Conservation (phyloP, 2,888 invertebrate genomes). For the Rotaria sp. region DNA sequence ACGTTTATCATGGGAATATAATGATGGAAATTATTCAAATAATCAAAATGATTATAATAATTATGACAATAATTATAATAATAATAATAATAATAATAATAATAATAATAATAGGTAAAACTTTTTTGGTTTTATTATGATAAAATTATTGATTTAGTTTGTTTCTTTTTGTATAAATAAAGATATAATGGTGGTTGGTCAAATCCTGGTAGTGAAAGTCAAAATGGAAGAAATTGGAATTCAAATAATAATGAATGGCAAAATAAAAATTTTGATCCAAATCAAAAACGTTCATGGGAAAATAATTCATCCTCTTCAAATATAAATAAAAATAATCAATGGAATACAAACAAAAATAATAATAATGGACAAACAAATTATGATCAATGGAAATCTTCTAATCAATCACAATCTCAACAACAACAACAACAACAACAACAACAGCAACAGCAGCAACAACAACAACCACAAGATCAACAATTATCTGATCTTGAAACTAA, state of each 20-base stretch:
- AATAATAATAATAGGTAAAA: background rate
- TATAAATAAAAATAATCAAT: background rate
- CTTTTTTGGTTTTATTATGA: background rate
- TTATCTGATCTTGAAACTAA: background rate
- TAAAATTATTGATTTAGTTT: too few relatives aligned
- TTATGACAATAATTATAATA: background rate
- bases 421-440: background rate
- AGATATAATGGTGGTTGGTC: background rate
- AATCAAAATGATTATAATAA: slow-evolving; percentile 8
- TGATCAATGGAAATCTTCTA: background rate
- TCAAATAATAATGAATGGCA: background rate
- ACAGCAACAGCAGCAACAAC: background rate
- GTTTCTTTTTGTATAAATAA: background rate
- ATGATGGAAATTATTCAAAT: background rate
- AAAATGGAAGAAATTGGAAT: slow-evolving; percentile 2
- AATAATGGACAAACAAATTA: slow-evolving; percentile 17
- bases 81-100: background rate
- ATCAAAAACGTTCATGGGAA: slow-evolving; percentile 10
- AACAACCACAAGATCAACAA: background rate
- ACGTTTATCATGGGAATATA: background rate
- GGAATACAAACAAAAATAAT: background rate
- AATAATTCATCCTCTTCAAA: background rate
- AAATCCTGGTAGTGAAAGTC: background rate
- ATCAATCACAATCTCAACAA: background rate
- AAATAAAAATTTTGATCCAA: background rate